Evolutionary conservation across 2,888 invertebrate genomes (phyloP).

Genomic region (Sesia apiformis): DNA sequence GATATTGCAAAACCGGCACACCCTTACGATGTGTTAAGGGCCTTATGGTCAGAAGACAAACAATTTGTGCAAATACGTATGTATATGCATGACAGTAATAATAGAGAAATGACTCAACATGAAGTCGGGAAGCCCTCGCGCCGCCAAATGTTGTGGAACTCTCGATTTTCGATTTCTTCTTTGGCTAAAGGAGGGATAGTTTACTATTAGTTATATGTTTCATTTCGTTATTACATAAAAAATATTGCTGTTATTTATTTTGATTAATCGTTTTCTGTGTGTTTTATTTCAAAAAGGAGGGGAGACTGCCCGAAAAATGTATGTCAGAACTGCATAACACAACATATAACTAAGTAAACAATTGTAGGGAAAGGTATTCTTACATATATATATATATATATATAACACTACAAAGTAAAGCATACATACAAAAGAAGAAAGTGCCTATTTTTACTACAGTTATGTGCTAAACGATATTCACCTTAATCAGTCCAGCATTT

Average conservation of each 20-base stretch:
- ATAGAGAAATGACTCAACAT: conserved; percentile 52
- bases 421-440: no score
- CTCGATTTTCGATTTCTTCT: conserved; percentile 60
- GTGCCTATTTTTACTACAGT: neutral
- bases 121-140: conserved; percentile 46
- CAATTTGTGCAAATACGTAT: no score
- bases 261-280: neutral
- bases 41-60: no score
- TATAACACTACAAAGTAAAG: no score
- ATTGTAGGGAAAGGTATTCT: neutral
- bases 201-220: conserved; percentile 6
- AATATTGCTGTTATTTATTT: conserved; percentile 15
- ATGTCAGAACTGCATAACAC: neutral
- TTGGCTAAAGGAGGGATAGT: conserved; percentile 49
- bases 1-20: no score
- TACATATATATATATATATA: no score
- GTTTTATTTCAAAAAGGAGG: neutral
- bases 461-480: conserved; percentile 21
- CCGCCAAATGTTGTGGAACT: conserved; percentile 28
- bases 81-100: no score
- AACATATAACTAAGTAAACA: conserved; percentile 1
- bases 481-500: conserved; percentile 34
- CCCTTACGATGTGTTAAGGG: no score
- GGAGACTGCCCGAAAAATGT: neutral
- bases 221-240: neutral